phyloP scores from a whole-genome alignment of 1,140 invertebrate species.

The Stegodyphus dumicola region DNA sequence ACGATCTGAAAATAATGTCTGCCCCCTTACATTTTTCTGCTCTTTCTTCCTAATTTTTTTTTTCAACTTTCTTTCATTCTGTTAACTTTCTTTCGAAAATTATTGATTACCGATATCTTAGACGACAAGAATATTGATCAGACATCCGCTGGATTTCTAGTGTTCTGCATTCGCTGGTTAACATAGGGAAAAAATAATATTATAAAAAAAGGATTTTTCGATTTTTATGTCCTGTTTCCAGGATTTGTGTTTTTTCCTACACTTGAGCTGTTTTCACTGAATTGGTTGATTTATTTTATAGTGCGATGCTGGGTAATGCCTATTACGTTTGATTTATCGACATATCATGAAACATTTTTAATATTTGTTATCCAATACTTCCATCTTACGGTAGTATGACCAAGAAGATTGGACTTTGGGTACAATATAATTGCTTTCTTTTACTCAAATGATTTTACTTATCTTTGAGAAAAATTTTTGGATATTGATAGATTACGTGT shows the following conservation, averaged over 20 bases:
- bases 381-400: no score
- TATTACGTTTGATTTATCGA: no score
- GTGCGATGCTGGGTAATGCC: no score
- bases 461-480: no score
- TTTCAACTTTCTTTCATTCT: conserved; percentile 7
- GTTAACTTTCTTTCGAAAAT: conserved; percentile 32
- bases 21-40: conserved; percentile 5
- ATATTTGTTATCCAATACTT: no score
- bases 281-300: conserved; percentile 14
- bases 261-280: conserved; percentile 20
- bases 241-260: conserved; percentile 12
- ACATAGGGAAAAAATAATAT: no score
- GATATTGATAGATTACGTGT: no score
- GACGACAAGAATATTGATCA: conserved; percentile 48
- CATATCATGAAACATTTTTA: no score
- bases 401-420: no score
- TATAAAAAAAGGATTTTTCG: not conserved
- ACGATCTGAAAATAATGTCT: conserved; percentile 56
- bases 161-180: no score
- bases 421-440: no score
- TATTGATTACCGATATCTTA: conserved; percentile 51
- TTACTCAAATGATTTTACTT: no score
- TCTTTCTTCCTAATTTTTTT: conserved; percentile 11
- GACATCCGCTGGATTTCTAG: conserved; percentile 16
- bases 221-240: conserved; percentile 40